Percentiles rank a stretch among this genome's conserved stretches.
Evolutionary conservation across 2,888 invertebrate genomes (phyloP).

Genomic region (Calliscelio sp.): DNA sequence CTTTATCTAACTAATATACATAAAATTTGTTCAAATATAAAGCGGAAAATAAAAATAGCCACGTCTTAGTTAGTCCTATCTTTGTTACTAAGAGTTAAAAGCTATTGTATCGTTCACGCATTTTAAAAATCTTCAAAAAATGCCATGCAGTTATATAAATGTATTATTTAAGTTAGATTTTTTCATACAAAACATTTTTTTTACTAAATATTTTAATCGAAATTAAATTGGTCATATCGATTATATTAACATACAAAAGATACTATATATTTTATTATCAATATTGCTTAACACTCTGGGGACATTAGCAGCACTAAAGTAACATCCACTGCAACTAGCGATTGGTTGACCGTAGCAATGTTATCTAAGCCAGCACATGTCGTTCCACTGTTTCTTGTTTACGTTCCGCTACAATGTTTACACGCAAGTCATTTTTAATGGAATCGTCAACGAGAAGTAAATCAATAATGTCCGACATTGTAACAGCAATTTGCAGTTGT

Average conservation of each 20-base stretch:
- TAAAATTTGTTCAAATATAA: constrained; percentile 27
- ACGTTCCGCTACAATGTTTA: constrained; percentile 39
- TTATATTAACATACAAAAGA: too few species aligned
- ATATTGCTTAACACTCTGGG: constrained; percentile 22
- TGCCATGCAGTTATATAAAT: too few species aligned
- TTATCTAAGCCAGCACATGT: constrained; percentile 52
- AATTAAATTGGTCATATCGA: too few species aligned
- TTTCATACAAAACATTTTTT: too few species aligned
- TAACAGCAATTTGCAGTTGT: constrained; percentile 32
- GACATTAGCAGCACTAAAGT: constrained; percentile 35
- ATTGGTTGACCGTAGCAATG: constrained; percentile 35
- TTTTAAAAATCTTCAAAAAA: background rate
- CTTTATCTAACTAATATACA: constrained; percentile 27
- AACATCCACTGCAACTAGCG: constrained; percentile 10
- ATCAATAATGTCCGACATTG: constrained; percentile 28
- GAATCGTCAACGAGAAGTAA: constrained; percentile 33
- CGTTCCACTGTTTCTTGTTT: constrained; percentile 35
- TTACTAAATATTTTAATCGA: too few species aligned
- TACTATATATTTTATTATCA: too few species aligned
- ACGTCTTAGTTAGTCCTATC: background rate
- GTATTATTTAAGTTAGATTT: too few species aligned
- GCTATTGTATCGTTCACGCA: background rate
- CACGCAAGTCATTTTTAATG: constrained; percentile 41
- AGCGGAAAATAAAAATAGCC: background rate
- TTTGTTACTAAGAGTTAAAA: background rate